Evolutionary conservation across 2,888 invertebrate species (phyloP), one percentile per base, ranked within the genome.

Genomic region (Ypsolopha scabrella): DNA sequence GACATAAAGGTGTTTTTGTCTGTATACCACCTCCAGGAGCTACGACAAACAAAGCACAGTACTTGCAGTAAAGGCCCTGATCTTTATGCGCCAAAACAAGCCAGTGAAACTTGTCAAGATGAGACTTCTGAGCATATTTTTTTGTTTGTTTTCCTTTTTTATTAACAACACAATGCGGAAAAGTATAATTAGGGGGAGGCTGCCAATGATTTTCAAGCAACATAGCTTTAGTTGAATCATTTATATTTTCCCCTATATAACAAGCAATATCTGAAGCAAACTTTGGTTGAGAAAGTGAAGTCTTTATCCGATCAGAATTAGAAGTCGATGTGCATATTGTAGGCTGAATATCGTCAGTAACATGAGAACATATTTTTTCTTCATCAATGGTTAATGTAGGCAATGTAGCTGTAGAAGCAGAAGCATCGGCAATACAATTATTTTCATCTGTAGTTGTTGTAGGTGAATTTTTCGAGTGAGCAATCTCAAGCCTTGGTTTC

Each of bases 1-100:
- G 52, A n/a, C n/a, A n/a, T n/a, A n/a, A n/a, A n/a, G n/a, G n/a
- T n/a, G n/a, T n/a, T n/a, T n/a, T n/a, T n/a, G n/a, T n/a, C n/a
- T n/a, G n/a, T n/a, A n/a, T n/a, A n/a, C n/a, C n/a, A n/a, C n/a
- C n/a, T 43, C 55, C 55, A 51, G 50, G 46, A 37, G 45, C 47
- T 13, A 47, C n/a, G n/a, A n/a, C n/a, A 48, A 51, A 53, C 34
- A 52, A 50, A 37, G 51, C 56, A 54, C 52, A 56, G 47, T 54
- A 53, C 50, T 56, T 54, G 53, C 56, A 56, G 45, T 54, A 53
- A 36, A 56, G 54, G 9, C 53, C 53, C 52, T 54, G 54, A 38
- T 56, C 52, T 52, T 54, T 52, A 52, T 54, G 49, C 33, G 53
- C 54, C 51, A 56, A 44, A 37, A 56, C 56, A 51, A 56, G 53